phyloP scores from a whole-genome alignment of 2,888 invertebrate species.

The Tinea semifulvella region DNA sequence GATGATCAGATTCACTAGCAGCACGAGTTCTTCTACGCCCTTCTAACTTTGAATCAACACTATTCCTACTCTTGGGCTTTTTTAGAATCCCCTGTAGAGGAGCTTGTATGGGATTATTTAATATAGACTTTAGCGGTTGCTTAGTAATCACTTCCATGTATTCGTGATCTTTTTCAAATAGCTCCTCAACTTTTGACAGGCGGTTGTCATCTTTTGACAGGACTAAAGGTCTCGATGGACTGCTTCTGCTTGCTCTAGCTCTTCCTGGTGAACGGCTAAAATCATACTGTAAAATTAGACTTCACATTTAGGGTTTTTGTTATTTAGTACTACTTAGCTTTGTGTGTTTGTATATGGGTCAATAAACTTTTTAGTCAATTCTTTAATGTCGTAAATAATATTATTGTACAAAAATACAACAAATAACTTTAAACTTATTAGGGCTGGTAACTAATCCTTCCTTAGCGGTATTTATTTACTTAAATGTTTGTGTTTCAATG shows the following conservation, averaged over 20 bases:
- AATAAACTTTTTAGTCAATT: no score
- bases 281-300: no score
- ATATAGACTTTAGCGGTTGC: slow-evolving; percentile 57
- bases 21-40: slow-evolving; percentile 56
- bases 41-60: slow-evolving; percentile 42
- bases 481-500: no score
- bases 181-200: slow-evolving; percentile 57
- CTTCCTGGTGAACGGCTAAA: slow-evolving; percentile 27
- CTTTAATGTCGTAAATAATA: no score
- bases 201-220: slow-evolving; percentile 41
- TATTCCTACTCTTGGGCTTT: slow-evolving; percentile 44
- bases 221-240: slow-evolving; percentile 44
- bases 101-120: slow-evolving; percentile 48
- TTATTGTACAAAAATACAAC: no score
- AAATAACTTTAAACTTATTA: no score
- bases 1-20: slow-evolving; percentile 59
- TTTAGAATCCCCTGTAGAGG: slow-evolving; percentile 52
- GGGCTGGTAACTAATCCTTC: no score
- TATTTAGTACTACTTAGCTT: no score
- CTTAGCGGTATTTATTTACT: no score
- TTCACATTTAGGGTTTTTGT: no score
- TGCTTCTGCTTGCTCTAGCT: slow-evolving; percentile 43
- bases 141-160: slow-evolving; percentile 48
- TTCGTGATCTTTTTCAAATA: slow-evolving; percentile 54
- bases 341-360: no score